Base-by-base conservation (phyloP, 2,888 invertebrate genomes). In the Drosophila testacea region DNA sequence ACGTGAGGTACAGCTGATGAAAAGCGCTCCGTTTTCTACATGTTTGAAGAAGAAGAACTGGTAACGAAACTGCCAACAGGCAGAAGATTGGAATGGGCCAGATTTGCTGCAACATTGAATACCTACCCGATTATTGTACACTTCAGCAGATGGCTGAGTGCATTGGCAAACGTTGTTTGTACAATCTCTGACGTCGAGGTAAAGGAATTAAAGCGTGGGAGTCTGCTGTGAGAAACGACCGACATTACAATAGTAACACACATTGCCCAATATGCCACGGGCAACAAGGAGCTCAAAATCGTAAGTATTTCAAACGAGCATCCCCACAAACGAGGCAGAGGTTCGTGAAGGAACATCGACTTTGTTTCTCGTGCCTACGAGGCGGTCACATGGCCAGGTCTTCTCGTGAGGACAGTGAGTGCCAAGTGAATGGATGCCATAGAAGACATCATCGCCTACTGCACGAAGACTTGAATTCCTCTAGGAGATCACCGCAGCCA, bases 351-450 rank as follows among this genome's bases (percentile, higher is more conserved):
- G 30, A 48, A 16, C 48, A 48, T 10, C 48, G 16, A 6, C 16
- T 48, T 4, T 48, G 32, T 4, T 48, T 16, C 34, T 48, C 34
- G 32, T 48, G 48, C n/a, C 10, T 48, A 32, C 30, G 48, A 9
- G 13, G 48, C 27, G 48, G 48, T 48, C 48, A 34, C 32, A 48
- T 48, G 48, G 32, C 48, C 5, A 13, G 32, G n/a, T 27, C 46
- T 6, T 46, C n/a, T n/a, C 11, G 30, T n/a, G 46, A 2, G 10
- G 30, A 27, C 27, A 30, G n/a, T 6, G n/a, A 30, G 2, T 46
- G 46, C 28, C n/a, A n/a, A 46, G 46, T 27, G n/a, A 46, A 30
- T 30, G 46, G 28, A 11, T 46, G 46, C n/a, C n/a, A n/a, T n/a
- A n/a, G n/a, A n/a, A n/a, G n/a, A n/a, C n/a, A n/a, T n/a, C n/a